phyloP scores from a whole-genome alignment of 1,140 invertebrate genomes.

The Papilio polytes region DNA sequence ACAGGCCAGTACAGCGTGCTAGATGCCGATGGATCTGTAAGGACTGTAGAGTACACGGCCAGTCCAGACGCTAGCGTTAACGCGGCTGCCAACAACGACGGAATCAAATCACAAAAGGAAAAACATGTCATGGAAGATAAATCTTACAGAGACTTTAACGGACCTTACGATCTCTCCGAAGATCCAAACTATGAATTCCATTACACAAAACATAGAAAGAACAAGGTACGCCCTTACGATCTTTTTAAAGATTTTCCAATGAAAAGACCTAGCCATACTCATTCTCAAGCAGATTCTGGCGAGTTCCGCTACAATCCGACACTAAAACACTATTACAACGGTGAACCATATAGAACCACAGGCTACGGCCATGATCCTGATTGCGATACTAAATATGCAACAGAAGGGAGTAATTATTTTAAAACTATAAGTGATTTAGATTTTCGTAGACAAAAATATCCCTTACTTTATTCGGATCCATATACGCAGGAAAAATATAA shows the following conservation, averaged over 20 bases:
- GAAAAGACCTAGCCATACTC: constrained; percentile 62
- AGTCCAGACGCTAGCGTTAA: constrained; percentile 75
- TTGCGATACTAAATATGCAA: constrained; percentile 74
- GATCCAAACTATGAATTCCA: constrained; percentile 60
- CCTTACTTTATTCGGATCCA: constrained; percentile 51
- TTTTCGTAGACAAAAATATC: constrained; percentile 66
- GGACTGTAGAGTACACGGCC: constrained; percentile 81
- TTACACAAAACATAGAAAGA: constrained; percentile 59
- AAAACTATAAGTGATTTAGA: constrained; percentile 58
- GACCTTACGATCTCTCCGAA: constrained; percentile 68
- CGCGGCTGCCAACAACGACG: constrained; percentile 67
- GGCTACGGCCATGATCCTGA: constrained; percentile 68
- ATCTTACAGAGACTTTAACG: constrained; percentile 68
- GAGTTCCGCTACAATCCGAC: constrained; percentile 72
- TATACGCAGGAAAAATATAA: constrained; percentile 67
- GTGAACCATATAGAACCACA: constrained; percentile 64
- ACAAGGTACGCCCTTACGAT: constrained; percentile 62
- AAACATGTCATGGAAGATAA: constrained; percentile 64
- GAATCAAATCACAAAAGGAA: constrained; percentile 41
- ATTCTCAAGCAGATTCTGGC: constrained; percentile 70
- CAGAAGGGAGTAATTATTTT: constrained; percentile 61
- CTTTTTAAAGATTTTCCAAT: constrained; percentile 59
- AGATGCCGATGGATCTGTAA: constrained; percentile 80
- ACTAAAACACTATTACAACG: constrained; percentile 66
- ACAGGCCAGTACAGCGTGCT: constrained; percentile 80